Percentiles rank a stretch among this genome's conserved stretches.
Conservation (phyloP, 1,140 invertebrate species). For the Colletes gigas region DNA sequence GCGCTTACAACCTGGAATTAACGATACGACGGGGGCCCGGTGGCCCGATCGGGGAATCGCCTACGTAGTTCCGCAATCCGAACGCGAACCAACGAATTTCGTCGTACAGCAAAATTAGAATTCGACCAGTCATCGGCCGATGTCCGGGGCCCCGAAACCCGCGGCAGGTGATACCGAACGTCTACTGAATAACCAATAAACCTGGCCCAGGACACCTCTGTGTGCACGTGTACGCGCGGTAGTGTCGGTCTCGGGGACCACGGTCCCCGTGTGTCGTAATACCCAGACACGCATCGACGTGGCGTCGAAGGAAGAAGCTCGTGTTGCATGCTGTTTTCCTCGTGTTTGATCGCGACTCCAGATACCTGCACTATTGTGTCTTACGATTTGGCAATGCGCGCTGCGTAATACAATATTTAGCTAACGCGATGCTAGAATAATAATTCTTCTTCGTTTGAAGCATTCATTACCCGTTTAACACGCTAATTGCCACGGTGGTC, state of each 20-base stretch:
- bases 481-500: too few relatives aligned
- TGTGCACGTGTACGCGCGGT: not conserved
- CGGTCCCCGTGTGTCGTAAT: constrained; percentile 5
- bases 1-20: constrained; percentile 58
- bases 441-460: too few relatives aligned
- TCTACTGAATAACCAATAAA: constrained; percentile 63
- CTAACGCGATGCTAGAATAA: not conserved
- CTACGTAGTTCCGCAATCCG: constrained; percentile 23
- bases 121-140: constrained; percentile 48
- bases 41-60: constrained; percentile 35
- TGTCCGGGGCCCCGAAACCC: not conserved
- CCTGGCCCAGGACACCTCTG: constrained; percentile 8
- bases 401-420: not conserved
- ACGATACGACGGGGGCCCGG: constrained; percentile 40
- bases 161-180: constrained; percentile 57
- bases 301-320: constrained; percentile 33
- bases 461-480: too few relatives aligned
- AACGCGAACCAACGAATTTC: constrained; percentile 46
- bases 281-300: constrained; percentile 24
- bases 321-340: constrained; percentile 22
- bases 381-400: constrained; percentile 18
- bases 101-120: constrained; percentile 57
- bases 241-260: not conserved
- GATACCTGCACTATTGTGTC: constrained; percentile 22
- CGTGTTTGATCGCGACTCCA: constrained; percentile 18